Conservation (phyloP, 2,888 invertebrate species). For the Nowickia ferox region DNA sequence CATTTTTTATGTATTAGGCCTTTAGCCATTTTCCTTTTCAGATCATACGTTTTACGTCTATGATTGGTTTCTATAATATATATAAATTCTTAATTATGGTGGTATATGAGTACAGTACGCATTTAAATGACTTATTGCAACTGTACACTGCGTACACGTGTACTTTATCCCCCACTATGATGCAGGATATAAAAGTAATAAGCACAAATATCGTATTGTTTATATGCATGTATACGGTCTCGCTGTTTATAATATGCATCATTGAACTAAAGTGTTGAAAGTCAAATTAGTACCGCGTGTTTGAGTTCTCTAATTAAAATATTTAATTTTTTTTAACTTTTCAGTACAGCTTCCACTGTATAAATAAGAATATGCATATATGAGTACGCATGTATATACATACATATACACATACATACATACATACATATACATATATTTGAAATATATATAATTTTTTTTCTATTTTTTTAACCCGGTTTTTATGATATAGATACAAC, state of each 20-base stretch:
- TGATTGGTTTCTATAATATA: no score
- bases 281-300: slow-evolving; percentile 70
- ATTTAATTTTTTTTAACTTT: slow-evolving; percentile 37
- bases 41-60: no score
- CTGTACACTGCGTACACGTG: neutral
- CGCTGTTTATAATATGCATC: slow-evolving; percentile 58
- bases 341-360: slow-evolving; percentile 23
- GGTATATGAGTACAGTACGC: no score
- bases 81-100: no score
- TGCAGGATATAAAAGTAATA: neutral
- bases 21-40: no score
- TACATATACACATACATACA: neutral
- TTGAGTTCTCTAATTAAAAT: slow-evolving; percentile 70
- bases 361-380: neutral
- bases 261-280: slow-evolving; percentile 71
- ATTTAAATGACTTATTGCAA: no score
- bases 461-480: slow-evolving; percentile 36
- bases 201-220: slow-evolving; percentile 22
- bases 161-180: neutral
- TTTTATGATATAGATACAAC: slow-evolving; percentile 33
- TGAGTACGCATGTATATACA: neutral
- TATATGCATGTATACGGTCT: neutral
- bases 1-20: no score
- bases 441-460: neutral
- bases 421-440: neutral